Evolutionary conservation across 2,888 invertebrate species (phyloP).

Genomic region (Lasioglossum marginatum): DNA sequence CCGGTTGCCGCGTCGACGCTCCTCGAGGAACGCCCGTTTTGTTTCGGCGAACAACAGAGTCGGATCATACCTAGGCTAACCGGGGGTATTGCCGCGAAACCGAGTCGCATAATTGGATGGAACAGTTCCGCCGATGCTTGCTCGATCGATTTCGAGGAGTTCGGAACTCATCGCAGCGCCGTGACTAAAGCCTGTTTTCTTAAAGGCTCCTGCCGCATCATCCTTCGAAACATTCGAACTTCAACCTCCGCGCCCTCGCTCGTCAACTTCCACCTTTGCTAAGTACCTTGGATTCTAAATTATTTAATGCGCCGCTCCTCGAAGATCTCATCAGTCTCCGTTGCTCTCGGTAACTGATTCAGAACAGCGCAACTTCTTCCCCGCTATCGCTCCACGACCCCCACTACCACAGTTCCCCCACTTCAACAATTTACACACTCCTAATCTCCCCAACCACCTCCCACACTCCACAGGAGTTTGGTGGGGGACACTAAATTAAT

Average conservation of each 20-base stretch:
- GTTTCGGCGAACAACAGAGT: constrained; percentile 1
- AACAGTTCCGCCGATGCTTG: not conserved
- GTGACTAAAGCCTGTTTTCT: not conserved
- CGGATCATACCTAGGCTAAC: not conserved
- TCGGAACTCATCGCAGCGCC: not conserved
- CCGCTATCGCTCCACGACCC: too few species aligned
- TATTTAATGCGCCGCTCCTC: not conserved
- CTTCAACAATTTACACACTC: too few species aligned
- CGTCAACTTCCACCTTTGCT: not conserved
- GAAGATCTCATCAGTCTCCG: not conserved
- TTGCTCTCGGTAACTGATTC: not conserved
- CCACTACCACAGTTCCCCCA: too few species aligned
- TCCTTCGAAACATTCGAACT: not conserved
- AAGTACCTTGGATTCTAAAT: not conserved
- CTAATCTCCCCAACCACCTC: too few species aligned
- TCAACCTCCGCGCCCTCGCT: not conserved
- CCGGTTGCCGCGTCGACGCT: not conserved
- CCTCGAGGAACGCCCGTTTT: not conserved
- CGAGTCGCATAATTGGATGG: constrained; percentile 1
- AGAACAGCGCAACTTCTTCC: too few species aligned
- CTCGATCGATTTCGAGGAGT: not conserved
- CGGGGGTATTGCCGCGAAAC: not conserved
- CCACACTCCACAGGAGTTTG: too few species aligned
- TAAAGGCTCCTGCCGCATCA: not conserved
- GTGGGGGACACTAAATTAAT: too few species aligned